Conservation (phyloP, 2,888 invertebrate genomes). For the Acanthococcus lagerstroemiae region DNA sequence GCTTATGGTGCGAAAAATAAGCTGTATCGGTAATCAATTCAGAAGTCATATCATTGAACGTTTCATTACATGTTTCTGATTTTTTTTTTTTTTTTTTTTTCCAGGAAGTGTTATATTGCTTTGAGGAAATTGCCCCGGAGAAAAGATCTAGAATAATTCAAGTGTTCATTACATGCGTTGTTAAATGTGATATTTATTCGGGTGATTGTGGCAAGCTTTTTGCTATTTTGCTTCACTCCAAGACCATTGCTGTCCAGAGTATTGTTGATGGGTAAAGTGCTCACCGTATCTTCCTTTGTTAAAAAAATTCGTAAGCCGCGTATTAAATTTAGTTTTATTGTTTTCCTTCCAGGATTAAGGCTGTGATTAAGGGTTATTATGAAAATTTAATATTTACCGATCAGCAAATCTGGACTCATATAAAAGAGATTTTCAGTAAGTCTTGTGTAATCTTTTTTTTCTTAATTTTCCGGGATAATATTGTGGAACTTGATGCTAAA, state of each 20-base stretch:
- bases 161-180: not conserved
- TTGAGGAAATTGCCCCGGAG: not conserved
- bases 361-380: not conserved
- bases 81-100: not conserved
- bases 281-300: too few relatives aligned
- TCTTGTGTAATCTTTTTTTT: too few relatives aligned
- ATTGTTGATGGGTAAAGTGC: not conserved
- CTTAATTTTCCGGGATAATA: too few relatives aligned
- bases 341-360: not conserved
- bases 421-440: not conserved
- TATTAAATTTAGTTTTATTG: too few relatives aligned
- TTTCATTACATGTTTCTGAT: too few relatives aligned
- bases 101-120: not conserved
- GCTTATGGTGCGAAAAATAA: not conserved
- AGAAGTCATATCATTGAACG: too few relatives aligned
- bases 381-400: not conserved
- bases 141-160: not conserved
- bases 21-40: not conserved
- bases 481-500: too few relatives aligned
- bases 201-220: not conserved
- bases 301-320: too few relatives aligned
- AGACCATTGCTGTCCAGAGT: not conserved
- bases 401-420: not conserved
- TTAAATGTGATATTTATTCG: not conserved
- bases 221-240: not conserved